Evolutionary conservation across 2,113 vertebrate species (phyloP).

Genomic region (Himantopus leucocephalus): DNA sequence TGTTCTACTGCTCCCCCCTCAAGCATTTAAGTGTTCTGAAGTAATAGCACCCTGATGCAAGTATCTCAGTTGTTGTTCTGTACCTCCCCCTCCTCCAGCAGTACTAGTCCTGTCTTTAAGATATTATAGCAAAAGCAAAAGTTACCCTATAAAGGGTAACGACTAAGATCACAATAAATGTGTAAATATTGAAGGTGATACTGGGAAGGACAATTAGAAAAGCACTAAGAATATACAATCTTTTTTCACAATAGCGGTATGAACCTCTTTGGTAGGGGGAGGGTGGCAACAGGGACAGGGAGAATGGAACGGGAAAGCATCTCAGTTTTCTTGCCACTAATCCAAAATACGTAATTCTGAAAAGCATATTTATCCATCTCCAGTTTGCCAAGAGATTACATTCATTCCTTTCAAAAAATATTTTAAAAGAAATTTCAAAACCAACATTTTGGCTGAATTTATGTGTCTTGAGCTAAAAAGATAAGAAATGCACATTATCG

Average conservation of each 20-base stretch:
- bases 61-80: background rate
- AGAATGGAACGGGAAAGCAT: background rate
- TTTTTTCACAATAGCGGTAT: background rate
- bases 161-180: background rate
- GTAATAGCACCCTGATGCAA: rapidly evolving
- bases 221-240: background rate
- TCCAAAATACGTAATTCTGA: background rate
- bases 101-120: background rate
- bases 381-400: background rate
- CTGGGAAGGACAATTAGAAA: background rate
- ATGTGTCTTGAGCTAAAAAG: background rate
- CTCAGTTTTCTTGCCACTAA: background rate
- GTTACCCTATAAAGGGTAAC: background rate
- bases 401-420: background rate
- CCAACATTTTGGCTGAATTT: background rate
- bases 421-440: background rate
- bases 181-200: background rate
- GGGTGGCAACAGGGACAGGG: background rate
- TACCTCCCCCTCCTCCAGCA: background rate
- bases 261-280: background rate
- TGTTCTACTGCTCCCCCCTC: background rate
- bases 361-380: background rate
- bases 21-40: background rate
- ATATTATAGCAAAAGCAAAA: background rate
- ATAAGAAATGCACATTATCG: background rate